A percentile compares a stretch with the other conserved stretches of the same genome.
These are phyloP conservation scores for Corydoras maculifer DNA, from an alignment of 2,113 vertebrate genomes.

Conservation along the genomic window DNA sequence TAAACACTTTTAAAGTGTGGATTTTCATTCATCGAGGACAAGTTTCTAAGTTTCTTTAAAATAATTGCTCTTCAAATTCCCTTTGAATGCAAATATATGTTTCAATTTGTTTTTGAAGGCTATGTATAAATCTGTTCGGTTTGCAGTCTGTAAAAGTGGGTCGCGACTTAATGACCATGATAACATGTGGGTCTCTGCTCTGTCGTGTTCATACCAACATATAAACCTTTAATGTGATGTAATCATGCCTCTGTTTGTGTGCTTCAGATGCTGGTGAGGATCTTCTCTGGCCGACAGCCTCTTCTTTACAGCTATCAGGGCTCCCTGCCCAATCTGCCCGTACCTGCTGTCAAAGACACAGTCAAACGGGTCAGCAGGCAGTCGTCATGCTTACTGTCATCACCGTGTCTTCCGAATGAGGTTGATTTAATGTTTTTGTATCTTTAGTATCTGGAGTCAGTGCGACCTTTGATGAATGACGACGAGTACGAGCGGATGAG, in stretches of 20 bases:
- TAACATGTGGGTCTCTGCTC: too few species aligned
- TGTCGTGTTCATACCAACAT: too few species aligned
- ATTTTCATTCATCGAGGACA: too few species aligned
- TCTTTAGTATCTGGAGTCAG: slow-evolving; percentile 76
- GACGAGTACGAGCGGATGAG: slow-evolving; percentile 61
- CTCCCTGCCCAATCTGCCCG: slow-evolving; percentile 76
- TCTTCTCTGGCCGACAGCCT: slow-evolving; percentile 82
- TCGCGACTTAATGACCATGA: too few species aligned
- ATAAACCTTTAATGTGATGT: background rate
- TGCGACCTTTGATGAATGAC: slow-evolving; percentile 69
- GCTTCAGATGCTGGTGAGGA: slow-evolving; percentile 77
- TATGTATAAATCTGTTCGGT: too few species aligned
- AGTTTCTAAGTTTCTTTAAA: too few species aligned
- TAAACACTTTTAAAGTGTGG: too few species aligned
- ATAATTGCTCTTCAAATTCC: too few species aligned
- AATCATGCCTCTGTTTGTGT: slow-evolving; percentile 16
- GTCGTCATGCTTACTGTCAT: background rate
- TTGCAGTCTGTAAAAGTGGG: too few species aligned
- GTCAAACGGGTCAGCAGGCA: slow-evolving; percentile 67
- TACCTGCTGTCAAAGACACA: slow-evolving; percentile 75
- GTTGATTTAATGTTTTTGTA: background rate
- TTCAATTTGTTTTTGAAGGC: too few species aligned
- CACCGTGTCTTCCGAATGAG: too few species aligned
- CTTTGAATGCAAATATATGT: too few species aligned
- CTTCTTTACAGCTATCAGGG: slow-evolving; percentile 83